Evolutionary conservation across 2,797 vertebrate species (phyloP), one percentile per base, ranked within the genome.

Genomic region (Karalla daura): DNA sequence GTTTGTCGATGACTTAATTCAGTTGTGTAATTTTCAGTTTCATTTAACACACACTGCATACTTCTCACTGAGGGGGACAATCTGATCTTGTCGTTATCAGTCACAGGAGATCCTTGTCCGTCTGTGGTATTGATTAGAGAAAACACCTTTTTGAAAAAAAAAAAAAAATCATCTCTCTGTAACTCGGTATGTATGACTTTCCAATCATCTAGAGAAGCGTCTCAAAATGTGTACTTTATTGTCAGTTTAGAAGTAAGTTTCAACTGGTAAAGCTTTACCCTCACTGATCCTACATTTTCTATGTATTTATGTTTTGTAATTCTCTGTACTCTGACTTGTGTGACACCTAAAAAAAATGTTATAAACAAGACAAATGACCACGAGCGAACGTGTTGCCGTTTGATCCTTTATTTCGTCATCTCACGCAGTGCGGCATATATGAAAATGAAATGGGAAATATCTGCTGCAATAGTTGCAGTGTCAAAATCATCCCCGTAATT

Each of bases 241-340:
- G 17, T 70, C 37, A n/a, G 7, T 44, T 43, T 43, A 32, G 35
- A 50, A 1, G 20, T 59, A 50, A 1, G 20, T 59, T 63, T 76
- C 30, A 68, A 40, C 21, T 14, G 45, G 20, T 49, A 13, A 37
- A 21, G 55, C 64, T 65, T 54, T 39, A 23, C 63, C 47, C 63
- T 74, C 32, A 64, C 46, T 76, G 47, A 47, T 74, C 62, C 53
- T 66, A 69, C 68, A 43, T 53, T 74, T 46, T 76, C 53, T 72
- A 21, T 74, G 65, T 90, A 90, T 92, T 92, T 89, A 88, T 90
- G 79, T 88, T 88, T 89, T 84, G 36, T 81, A 71, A 74, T 78
- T 85, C 68, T 85, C 50, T 76, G 63, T 83, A 78, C 75, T 86
- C 83, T 84, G 79, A 79, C 75, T 61, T 86, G 60, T 84, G 74